Evolutionary conservation across 2,888 invertebrate genomes (phyloP).

Genomic region (Lasioglossum marginatum): DNA sequence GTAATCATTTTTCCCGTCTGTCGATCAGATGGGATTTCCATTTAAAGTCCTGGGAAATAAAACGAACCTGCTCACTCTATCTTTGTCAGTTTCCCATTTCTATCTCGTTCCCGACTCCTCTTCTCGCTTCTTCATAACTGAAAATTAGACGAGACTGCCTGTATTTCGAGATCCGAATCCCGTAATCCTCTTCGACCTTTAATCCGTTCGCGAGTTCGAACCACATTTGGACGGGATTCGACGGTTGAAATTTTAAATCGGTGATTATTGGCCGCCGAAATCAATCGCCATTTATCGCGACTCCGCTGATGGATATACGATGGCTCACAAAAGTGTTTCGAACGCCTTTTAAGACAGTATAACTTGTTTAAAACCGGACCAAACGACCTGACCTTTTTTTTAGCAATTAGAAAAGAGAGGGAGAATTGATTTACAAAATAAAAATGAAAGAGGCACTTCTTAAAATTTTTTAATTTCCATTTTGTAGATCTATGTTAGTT

Average conservation of each 20-base stretch:
- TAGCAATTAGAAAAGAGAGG: no score
- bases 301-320: background rate
- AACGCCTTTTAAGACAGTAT: no score
- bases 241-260: no score
- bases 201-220: constrained; percentile 11
- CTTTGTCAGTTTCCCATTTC: background rate
- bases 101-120: background rate
- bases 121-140: background rate
- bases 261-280: background rate
- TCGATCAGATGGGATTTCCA: constrained; percentile 37
- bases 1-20: constrained; percentile 50
- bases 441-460: no score
- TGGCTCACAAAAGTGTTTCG: background rate
- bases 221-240: background rate
- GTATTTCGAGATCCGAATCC: constrained; percentile 45
- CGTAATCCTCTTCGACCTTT: constrained; percentile 49
- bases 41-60: constrained; percentile 32
- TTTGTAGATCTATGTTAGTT: no score
- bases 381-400: no score
- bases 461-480: no score
- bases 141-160: background rate
- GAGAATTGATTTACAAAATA: no score
- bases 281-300: background rate
- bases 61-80: background rate
- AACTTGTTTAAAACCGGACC: no score